Conservation (phyloP, 2,797 vertebrate genomes). For the Macropodus opercularis region DNA sequence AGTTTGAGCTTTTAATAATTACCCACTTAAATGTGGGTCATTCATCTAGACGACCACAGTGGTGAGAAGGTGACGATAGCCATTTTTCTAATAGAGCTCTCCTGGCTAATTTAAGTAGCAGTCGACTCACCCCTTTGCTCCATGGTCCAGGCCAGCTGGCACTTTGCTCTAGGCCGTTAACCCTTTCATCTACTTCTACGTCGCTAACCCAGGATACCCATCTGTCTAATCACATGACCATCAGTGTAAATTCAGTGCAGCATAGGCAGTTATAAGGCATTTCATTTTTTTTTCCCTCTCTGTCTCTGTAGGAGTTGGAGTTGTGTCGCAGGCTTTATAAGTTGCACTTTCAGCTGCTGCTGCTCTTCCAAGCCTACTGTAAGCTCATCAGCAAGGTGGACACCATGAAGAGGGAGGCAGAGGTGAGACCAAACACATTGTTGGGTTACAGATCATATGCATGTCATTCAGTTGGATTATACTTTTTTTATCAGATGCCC, state of each 20-base stretch:
- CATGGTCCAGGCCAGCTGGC: conserved; percentile 26
- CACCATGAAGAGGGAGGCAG: conserved; percentile 92
- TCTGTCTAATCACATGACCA: conserved; percentile 60
- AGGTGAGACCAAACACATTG: conserved; percentile 80
- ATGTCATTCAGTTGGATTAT: conserved; percentile 4
- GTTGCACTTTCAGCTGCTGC: conserved; percentile 96
- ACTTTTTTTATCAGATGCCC: conserved; percentile 5
- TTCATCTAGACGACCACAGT: conserved; percentile 10
- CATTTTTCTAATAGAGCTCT: conserved; percentile 45
- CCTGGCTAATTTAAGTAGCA: conserved; percentile 47
- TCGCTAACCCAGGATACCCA: conserved; percentile 73
- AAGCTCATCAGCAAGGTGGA: conserved; percentile 96
- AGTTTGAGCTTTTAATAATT: conserved; percentile 20
- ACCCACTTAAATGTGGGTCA: conserved; percentile 1
- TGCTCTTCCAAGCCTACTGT: conserved; percentile 98
- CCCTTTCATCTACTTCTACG: conserved; percentile 59
- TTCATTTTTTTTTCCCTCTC: conserved; percentile 6
- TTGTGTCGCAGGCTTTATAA: conserved; percentile 96
- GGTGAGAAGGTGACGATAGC: conserved; percentile 34
- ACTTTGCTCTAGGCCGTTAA: conserved; percentile 58
- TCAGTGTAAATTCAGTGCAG: conserved; percentile 37
- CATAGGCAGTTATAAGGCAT: neutral
- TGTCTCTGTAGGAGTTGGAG: conserved; percentile 90
- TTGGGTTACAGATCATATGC: neutral
- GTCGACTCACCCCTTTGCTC: conserved; percentile 46